Evolutionary conservation across 2,797 vertebrate genomes (phyloP), one percentile per base, ranked within the genome.

Genomic region (Pangasius macronema): DNA sequence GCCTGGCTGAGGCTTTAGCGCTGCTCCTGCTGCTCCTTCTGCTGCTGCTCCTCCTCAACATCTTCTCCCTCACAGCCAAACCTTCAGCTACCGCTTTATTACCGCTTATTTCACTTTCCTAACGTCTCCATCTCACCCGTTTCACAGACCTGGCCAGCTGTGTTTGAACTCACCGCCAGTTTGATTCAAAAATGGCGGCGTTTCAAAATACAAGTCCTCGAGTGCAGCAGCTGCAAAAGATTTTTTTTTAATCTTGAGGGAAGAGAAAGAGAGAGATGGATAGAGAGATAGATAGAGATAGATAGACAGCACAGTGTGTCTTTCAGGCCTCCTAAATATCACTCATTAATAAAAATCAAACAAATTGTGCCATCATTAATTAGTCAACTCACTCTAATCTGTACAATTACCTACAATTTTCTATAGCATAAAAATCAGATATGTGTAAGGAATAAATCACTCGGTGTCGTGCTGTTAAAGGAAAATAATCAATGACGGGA

Each of bases 11-110:
- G 61, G 88, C 61, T 84, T 77, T 87, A 16, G 11, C 42, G 1
- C 57, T 53, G 51, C 75, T 33, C 3, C 89, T 49, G 33, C 57
- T 83, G 76, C 86, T 94, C 79, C 91, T 93, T 59, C 91, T 94
- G 83, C 90, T 92, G 84, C 88, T 91, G 83, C 91, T 93, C 91
- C 94, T 91, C 85, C 91, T 93, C 91, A 94, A 73, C 87, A 85
- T 90, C 49, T 24, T 55, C 20, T n/a, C 4, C 8, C 0, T 0
- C 1, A 27, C 39, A 42, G 1, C 27, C 33, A 24, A 8, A 59
- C 77, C 24, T 61, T 0, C 36, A 27, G 0, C 20, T 16, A 0
- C 53, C 53, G 18, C 75, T 53, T 36, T 0, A 36, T 3, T 9
- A 1, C n/a, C 4, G 2, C 42, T 24, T 24, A 4, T 5, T 39